Evolutionary conservation across 2,113 vertebrate genomes (phyloP), one percentile per base, ranked within the genome.

Genomic region (Indicator maculatus): DNA sequence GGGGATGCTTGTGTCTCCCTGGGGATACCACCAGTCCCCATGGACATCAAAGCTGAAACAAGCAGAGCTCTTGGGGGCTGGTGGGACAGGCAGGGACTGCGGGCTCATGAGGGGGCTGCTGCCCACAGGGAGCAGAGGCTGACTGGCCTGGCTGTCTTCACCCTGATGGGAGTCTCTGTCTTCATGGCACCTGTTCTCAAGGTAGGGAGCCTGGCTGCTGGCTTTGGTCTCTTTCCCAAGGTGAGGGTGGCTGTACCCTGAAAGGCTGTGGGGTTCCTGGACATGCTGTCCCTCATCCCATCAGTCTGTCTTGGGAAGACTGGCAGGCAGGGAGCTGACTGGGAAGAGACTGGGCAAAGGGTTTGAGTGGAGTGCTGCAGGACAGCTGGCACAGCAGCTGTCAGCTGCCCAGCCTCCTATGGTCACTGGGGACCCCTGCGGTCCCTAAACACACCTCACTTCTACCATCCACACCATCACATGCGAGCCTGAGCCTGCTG

Each of bases 151-250:
- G 67, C 84, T 5, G 97, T 98, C 78, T 98, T 98, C 70, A n/a
- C 97, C 59, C 97, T 98, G 36, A 98, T 89, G 7, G 98, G 98
- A 12, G 11, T 94, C 24, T 98, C 98, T 0, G 41, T 98, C 61
- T 98, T 98, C 93, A 89, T 98, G 93, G 98, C 98, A 31, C 97
- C 98, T 0, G 8, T 98, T 70, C 98, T 98, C 83, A 97, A 98
- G 98, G 98, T 98, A 98, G 61, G 65, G 44, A 55, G n/a, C 55
- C 47, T 53, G 45, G 45, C 21, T 74, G 55, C n/a, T 47, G 47
- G 8, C 10, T 9, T 63, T 66, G 58, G 36, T 39, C 12, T 33
- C 41, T 44, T 84, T 53, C 26, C 23, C 27, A 6, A 19, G 61
- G 36, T 2, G 2, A 6, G 7, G 41, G 4, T 19, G 26, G 47